phyloP scores from a whole-genome alignment of 92 coral and sea anemone genomes.

The Bergia puertoricense region DNA sequence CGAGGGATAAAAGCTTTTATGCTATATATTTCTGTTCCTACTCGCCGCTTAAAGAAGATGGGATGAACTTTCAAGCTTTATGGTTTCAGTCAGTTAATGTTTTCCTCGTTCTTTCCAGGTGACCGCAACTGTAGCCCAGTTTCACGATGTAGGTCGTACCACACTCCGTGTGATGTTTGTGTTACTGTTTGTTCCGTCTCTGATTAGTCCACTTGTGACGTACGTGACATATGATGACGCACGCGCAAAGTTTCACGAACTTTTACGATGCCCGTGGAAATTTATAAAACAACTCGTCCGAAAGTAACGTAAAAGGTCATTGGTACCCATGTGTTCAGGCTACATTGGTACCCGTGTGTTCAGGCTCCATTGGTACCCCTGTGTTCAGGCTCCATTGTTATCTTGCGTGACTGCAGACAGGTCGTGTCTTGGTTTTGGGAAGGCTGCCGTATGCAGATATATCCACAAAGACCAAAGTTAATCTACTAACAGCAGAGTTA shows the following conservation, averaged over 20 bases:
- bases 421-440: too few species aligned
- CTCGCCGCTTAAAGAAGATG: too few species aligned
- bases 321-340: background rate
- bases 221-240: conserved; percentile 23
- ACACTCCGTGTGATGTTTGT: conserved; percentile 25
- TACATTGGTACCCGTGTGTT: too few species aligned
- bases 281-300: background rate
- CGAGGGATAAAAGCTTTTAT: too few species aligned
- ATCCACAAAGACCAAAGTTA: too few species aligned
- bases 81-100: too few species aligned
- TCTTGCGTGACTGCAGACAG: too few species aligned
- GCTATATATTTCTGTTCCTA: too few species aligned
- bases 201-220: conserved; percentile 21
- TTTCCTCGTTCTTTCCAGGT: conserved; percentile 5
- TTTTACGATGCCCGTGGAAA: background rate
- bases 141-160: background rate
- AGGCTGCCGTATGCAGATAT: too few species aligned
- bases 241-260: conserved; percentile 30
- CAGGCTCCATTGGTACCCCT: background rate
- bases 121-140: conserved; percentile 26
- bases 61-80: too few species aligned
- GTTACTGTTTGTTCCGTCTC: conserved; percentile 27
- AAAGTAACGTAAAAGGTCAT: background rate
- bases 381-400: too few species aligned
- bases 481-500: too few species aligned